A percentile compares a stretch with the other conserved stretches of the same genome.
Conservation (phyloP, 2,888 invertebrate genomes). For the Drosophila greeni region DNA sequence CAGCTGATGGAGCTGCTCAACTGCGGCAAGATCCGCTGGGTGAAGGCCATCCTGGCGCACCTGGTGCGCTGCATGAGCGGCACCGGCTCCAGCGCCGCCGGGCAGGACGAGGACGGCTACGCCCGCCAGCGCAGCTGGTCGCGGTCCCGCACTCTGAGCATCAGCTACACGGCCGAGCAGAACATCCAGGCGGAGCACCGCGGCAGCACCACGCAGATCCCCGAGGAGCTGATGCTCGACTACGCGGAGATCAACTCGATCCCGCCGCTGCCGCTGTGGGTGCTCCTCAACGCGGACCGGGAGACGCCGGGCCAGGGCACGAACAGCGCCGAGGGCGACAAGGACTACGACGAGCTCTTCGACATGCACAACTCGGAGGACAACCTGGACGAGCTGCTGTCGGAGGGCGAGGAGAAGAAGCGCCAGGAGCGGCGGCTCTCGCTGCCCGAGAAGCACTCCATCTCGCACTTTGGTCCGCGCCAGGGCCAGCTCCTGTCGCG, state of each 20-base stretch:
- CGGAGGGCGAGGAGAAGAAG: slow-evolving; percentile 84
- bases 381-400: slow-evolving; percentile 87
- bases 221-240: slow-evolving; percentile 92
- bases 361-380: slow-evolving; percentile 90
- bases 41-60: slow-evolving; percentile 98
- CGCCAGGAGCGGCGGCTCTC: slow-evolving; percentile 83
- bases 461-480: slow-evolving; percentile 92
- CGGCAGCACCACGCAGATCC: slow-evolving; percentile 88
- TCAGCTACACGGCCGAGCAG: slow-evolving; percentile 89
- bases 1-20: slow-evolving; percentile 98
- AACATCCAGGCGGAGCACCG: slow-evolving; percentile 88
- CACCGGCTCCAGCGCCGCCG: slow-evolving; percentile 78
- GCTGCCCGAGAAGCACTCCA: slow-evolving; percentile 85
- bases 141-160: slow-evolving; percentile 91
- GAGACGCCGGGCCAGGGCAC: slow-evolving; percentile 81
- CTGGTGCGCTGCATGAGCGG: slow-evolving; percentile 90
- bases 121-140: slow-evolving; percentile 87
- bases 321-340: slow-evolving; percentile 61
- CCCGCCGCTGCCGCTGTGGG: slow-evolving; percentile 97
- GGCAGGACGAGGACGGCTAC: slow-evolving; percentile 74
- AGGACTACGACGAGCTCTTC: slow-evolving; percentile 94
- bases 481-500: slow-evolving; percentile 92
- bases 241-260: slow-evolving; percentile 99
- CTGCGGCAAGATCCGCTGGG: slow-evolving; percentile 98
- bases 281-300: slow-evolving; percentile 95